Percentiles rank a stretch among this genome's conserved stretches.
phyloP scores from a whole-genome alignment of 2,797 vertebrate genomes.

The Peromyscus nudipes region DNA sequence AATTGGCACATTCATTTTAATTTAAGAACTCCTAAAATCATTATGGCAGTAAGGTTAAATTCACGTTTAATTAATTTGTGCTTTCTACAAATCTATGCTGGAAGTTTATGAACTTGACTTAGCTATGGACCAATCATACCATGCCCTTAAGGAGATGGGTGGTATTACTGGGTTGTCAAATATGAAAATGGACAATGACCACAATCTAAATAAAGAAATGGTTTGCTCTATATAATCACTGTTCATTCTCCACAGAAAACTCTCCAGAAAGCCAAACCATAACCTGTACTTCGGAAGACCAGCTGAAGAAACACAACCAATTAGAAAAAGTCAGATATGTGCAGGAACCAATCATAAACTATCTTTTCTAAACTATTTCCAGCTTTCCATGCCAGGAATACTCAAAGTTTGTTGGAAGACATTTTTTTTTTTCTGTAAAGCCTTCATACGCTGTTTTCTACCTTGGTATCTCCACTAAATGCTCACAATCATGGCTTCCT shows the following conservation, averaged over 20 bases:
- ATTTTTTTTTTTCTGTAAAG: not conserved
- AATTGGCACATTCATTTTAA: not conserved
- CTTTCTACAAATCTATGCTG: not conserved
- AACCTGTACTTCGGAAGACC: too few relatives aligned
- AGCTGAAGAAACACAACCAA: not conserved
- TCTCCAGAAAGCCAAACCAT: not conserved
- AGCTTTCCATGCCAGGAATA: fast-evolving
- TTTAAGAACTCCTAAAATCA: not conserved
- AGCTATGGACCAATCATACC: not conserved
- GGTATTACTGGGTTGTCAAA: not conserved
- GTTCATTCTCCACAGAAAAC: not conserved
- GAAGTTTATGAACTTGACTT: not conserved
- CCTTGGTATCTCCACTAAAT: not conserved
- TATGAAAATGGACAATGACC: not conserved
- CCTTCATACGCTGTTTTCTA: not conserved
- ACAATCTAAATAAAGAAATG: not conserved
- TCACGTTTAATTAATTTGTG: not conserved
- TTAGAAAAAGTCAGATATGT: not conserved
- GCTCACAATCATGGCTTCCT: fast-evolving
- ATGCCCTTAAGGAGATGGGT: not conserved
- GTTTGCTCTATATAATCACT: not conserved
- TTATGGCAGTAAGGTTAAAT: not conserved
- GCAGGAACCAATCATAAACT: not conserved
- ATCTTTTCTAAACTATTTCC: fast-evolving
- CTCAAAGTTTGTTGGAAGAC: not conserved